These are phyloP conservation scores for Rhopilema esculentum DNA, from an alignment of 30 jellyfish, hydroid and myxozoan species.

Conservation along the genomic window DNA sequence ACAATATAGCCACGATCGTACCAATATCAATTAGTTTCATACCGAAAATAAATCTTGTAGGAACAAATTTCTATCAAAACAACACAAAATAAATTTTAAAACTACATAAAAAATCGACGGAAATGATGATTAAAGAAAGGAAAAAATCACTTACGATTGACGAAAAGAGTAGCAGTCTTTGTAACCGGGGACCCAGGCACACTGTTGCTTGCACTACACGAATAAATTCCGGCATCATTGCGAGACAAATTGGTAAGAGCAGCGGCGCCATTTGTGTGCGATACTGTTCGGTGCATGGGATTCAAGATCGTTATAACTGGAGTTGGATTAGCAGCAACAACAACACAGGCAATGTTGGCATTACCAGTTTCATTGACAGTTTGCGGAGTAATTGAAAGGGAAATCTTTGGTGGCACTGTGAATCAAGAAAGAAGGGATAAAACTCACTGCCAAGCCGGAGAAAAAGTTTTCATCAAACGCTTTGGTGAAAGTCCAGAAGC, in stretches of 20 bases:
- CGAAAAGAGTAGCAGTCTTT: conserved; percentile 9
- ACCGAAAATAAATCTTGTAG: no score
- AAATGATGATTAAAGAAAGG: no score
- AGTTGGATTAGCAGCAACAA: conserved; percentile 55
- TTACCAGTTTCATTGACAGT: conserved; percentile 11
- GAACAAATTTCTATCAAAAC: background rate
- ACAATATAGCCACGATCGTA: background rate
- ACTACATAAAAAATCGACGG: background rate
- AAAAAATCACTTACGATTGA: conserved; percentile 29
- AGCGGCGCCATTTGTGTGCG: conserved; percentile 12
- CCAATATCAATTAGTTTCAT: background rate
- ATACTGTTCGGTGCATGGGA: background rate
- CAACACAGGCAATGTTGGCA: conserved; percentile 42
- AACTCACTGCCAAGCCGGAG: no score
- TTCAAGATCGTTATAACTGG: conserved; percentile 15
- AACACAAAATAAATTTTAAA: background rate
- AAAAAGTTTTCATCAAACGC: no score
- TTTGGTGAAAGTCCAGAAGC: no score
- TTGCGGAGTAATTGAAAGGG: conserved; percentile 37
- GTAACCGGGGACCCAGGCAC: conserved; percentile 52
- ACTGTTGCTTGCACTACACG: conserved; percentile 46
- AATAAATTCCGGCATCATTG: conserved; percentile 37
- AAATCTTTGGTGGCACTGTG: conserved; percentile 54
- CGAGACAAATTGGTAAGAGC: conserved; percentile 31
- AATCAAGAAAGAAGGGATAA: no score